These are phyloP conservation scores for Malaclemys terrapin DNA, from an alignment of 2,113 vertebrate species.

Conservation along the genomic window DNA sequence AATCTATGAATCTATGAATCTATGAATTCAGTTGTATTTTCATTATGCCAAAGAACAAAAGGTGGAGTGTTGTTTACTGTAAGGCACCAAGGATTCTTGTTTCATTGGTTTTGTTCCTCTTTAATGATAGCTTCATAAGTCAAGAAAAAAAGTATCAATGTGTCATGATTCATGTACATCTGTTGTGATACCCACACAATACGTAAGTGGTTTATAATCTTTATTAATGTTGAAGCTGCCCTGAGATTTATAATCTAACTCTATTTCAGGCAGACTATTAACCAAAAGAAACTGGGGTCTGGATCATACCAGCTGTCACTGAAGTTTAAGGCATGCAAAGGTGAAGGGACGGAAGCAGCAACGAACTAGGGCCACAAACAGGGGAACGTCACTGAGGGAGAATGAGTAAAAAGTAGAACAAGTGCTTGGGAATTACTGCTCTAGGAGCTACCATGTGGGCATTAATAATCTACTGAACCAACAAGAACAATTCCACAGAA, in stretches of 20 bases:
- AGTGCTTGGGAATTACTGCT: constrained; percentile 17
- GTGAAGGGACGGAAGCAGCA: neutral
- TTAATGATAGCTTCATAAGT: neutral
- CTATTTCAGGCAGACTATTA: neutral
- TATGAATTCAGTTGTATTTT: constrained; percentile 3
- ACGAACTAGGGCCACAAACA: neutral
- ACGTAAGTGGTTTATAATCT: neutral
- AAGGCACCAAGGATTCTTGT: neutral
- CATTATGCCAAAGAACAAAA: neutral
- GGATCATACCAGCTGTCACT: neutral
- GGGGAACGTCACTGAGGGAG: constrained; percentile 9
- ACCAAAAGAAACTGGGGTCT: neutral
- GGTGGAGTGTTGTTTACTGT: neutral
- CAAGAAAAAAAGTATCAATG: neutral
- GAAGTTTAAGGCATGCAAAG: neutral
- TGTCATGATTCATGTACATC: neutral
- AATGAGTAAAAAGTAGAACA: neutral
- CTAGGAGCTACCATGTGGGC: constrained; percentile 8
- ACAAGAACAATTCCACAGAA: neutral
- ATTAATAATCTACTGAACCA: neutral
- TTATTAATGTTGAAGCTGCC: neutral
- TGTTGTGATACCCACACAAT: neutral
- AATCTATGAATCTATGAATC: too few species aligned
- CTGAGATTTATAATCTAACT: neutral
- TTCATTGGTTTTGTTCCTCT: neutral